Evolutionary conservation across 1,140 invertebrate species (phyloP).

Genomic region (Campoletis sonorensis): DNA sequence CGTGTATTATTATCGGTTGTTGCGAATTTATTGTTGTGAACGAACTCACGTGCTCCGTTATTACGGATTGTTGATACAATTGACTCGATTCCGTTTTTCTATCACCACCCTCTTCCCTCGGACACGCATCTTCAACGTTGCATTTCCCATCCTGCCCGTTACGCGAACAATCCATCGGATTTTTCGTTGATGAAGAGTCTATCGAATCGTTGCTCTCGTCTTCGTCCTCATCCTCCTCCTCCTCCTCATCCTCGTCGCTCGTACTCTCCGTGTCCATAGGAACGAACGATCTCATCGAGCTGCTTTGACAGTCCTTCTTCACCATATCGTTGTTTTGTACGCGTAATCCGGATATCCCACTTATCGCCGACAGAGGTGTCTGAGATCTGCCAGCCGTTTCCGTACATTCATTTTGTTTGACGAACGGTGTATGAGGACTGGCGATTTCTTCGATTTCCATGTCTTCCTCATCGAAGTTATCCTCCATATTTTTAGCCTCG

Average conservation of each 20-base stretch:
- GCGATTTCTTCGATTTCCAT: slow-evolving; percentile 69
- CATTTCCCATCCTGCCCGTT: slow-evolving; percentile 53
- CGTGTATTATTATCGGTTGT: slow-evolving; percentile 60
- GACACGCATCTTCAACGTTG: slow-evolving; percentile 56
- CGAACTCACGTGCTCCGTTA: slow-evolving; percentile 66
- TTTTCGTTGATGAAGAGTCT: slow-evolving; percentile 73
- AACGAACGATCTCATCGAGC: slow-evolving; percentile 64
- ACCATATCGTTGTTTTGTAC: slow-evolving; percentile 59
- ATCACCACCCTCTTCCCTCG: slow-evolving; percentile 42
- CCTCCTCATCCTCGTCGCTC: slow-evolving; percentile 29
- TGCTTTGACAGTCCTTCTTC: slow-evolving; percentile 62
- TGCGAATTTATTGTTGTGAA: slow-evolving; percentile 64
- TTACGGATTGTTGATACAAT: slow-evolving; percentile 64
- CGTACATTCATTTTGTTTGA: slow-evolving; percentile 54
- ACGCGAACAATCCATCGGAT: slow-evolving; percentile 70
- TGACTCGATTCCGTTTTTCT: slow-evolving; percentile 55
- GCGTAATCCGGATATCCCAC: slow-evolving; percentile 65
- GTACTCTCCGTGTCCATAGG: slow-evolving; percentile 61
- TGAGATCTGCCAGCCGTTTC: slow-evolving; percentile 59
- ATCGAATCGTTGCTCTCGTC: slow-evolving; percentile 60
- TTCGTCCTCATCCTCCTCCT: slow-evolving; percentile 50
- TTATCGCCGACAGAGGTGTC: slow-evolving; percentile 63
- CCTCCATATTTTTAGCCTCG: slow-evolving; percentile 59
- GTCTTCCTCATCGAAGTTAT: slow-evolving; percentile 75
- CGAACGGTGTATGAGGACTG: slow-evolving; percentile 64